Base-by-base conservation (phyloP, 2,888 invertebrate species). In the Hypolimnas misippus region DNA sequence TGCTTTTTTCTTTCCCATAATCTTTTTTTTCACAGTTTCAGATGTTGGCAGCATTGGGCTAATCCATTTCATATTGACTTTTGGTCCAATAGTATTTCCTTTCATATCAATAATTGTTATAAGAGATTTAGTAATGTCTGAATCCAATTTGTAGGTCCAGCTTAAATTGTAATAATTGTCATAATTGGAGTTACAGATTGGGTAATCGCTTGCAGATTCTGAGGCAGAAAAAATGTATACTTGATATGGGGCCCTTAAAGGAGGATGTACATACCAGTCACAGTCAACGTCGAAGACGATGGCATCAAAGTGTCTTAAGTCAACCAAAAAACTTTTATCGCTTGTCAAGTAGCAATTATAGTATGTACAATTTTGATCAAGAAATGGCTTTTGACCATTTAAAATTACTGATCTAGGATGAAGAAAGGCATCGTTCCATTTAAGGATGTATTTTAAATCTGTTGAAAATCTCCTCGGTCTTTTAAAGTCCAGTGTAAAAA, bases 271-370 rank as follows among this genome's bases (percentile, higher is more conserved):
- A 17, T 85, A 83, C 85, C 86, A 87, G 59, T 67, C 68, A 56
- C 81, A 82, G 65, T 89, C 87, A 0, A 87, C 88, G 56, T 94
- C 93, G 57, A 94, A 93, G 0, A 94, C 52, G 5, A 94, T 78
- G 0, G 93, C 94, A 50, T 93, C 92, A 38, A 76, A 91, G 29
- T 81, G 67, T 12, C 82, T 75, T 4, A 85, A 76, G 58, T 93
- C 83, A 0, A 77, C 69, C 0, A 89, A 65, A 49, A 70, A 82
- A 3, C 65, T 72, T 55, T 76, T 85, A 3, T 86, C 74, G 29
- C 73, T 78, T 0, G 87, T 92, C 0, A 93, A 73, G 62, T 76
- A 90, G 65, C 94, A 94, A 56, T 93, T 91, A 8, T 73, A 76
- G 60, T 81, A 79, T 0, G 82, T 72, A 63, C 93, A 92, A 2